Evolutionary conservation across 2,113 vertebrate genomes (phyloP).

Genomic region (Irena cyanogastra): DNA sequence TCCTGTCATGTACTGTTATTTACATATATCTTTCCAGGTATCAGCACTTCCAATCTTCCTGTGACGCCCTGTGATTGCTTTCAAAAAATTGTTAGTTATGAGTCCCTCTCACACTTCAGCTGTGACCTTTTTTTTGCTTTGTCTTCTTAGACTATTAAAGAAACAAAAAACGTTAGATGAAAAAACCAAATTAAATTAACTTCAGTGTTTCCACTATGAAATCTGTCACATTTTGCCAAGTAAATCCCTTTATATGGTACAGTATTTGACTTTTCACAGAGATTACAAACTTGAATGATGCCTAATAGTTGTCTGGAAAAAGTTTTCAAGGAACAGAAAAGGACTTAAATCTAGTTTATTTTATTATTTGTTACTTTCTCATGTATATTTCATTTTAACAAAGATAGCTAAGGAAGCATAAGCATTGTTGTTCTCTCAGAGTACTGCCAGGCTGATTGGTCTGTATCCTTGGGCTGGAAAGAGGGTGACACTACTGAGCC

Average conservation of each 20-base stretch:
- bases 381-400: background rate
- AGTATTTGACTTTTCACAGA: background rate
- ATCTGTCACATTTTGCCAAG: background rate
- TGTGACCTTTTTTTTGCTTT: background rate
- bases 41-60: background rate
- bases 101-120: background rate
- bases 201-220: constrained; percentile 3
- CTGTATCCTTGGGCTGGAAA: background rate
- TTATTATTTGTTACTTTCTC: background rate
- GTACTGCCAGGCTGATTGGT: background rate
- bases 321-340: background rate
- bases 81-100: constrained; percentile 9
- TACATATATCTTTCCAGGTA: background rate
- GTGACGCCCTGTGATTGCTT: background rate
- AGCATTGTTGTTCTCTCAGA: background rate
- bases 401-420: background rate
- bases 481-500: background rate
- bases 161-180: constrained; percentile 13
- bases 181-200: background rate
- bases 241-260: background rate
- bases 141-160: background rate
- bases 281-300: background rate
- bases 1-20: background rate
- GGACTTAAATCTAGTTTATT: background rate
- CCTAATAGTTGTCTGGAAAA: background rate